A percentile compares a stretch with the other conserved stretches of the same genome.
Evolutionary conservation across 2,888 invertebrate species (phyloP).

Genomic region (Ormyrus labotus): DNA sequence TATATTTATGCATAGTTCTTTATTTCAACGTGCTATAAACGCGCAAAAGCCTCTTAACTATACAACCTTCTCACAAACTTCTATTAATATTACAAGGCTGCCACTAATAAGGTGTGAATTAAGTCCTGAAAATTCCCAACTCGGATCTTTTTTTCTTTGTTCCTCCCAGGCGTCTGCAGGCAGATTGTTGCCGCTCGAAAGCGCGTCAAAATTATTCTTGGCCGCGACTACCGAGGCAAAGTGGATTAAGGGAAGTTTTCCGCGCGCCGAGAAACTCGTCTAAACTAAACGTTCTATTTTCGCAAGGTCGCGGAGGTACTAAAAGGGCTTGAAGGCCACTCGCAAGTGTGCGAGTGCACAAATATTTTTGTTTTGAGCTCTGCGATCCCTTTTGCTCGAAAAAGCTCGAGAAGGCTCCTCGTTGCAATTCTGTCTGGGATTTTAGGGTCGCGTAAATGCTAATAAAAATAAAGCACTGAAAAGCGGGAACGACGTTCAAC

Average conservation of each 20-base stretch:
- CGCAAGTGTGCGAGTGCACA: background rate
- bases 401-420: background rate
- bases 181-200: background rate
- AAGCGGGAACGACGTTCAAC: too few species aligned
- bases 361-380: background rate
- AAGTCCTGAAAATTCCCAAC: constrained; percentile 4
- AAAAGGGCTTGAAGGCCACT: background rate
- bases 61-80: too few species aligned
- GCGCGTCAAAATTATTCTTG: constrained; percentile 27
- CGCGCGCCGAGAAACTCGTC: constrained; percentile 8
- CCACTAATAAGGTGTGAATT: too few species aligned
- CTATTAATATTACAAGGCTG: too few species aligned
- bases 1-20: too few species aligned
- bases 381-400: background rate
- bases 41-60: too few species aligned
- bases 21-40: too few species aligned
- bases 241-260: constrained; percentile 27
- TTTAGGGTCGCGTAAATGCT: too few species aligned
- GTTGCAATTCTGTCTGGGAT: too few species aligned
- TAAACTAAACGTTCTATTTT: constrained; percentile 26
- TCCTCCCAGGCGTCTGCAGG: background rate
- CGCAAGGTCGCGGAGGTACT: background rate
- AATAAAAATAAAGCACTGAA: too few species aligned
- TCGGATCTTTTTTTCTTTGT: constrained; percentile 29
- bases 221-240: background rate